A percentile compares a stretch with the other conserved stretches of the same genome.
phyloP scores from a whole-genome alignment of 2,888 invertebrate species.

The Cephonodes hylas region DNA sequence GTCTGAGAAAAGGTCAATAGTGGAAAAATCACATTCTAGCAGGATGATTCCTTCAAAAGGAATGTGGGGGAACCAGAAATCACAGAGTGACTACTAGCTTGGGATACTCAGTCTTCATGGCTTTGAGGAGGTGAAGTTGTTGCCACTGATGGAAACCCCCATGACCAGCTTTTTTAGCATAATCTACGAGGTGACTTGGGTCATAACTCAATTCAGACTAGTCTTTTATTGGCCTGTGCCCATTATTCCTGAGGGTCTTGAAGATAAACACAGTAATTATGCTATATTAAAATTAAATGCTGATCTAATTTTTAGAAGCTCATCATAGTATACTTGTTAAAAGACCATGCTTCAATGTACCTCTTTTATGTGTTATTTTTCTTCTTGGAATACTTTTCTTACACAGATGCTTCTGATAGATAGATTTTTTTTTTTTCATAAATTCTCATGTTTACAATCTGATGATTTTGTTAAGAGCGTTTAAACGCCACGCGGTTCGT shows the following conservation, averaged over 20 bases:
- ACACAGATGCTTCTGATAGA: too few species aligned
- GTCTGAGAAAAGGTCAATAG: conserved; percentile 87
- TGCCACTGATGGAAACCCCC: conserved; percentile 84
- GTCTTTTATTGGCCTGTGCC: conserved; percentile 85
- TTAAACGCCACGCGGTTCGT: too few species aligned
- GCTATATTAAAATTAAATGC: too few species aligned
- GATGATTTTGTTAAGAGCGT: too few species aligned
- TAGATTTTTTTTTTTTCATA: too few species aligned
- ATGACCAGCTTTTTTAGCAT: conserved; percentile 87
- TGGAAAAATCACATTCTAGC: conserved; percentile 83
- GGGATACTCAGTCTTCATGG: conserved; percentile 74
- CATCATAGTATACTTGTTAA: too few species aligned
- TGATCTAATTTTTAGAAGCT: too few species aligned
- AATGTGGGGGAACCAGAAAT: conserved; percentile 89
- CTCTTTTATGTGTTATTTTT: too few species aligned
- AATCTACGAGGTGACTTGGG: conserved; percentile 85
- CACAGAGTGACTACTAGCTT: conserved; percentile 69
- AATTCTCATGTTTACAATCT: too few species aligned
- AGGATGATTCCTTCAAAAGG: conserved; percentile 84
- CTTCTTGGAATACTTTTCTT: too few species aligned
- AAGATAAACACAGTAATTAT: background rate
- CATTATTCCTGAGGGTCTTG: conserved; percentile 65
- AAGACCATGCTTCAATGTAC: too few species aligned
- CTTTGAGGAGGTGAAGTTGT: conserved; percentile 69
- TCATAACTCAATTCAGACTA: conserved; percentile 94